Conservation (phyloP, 1,140 invertebrate species). For the Triops cancriformis region DNA sequence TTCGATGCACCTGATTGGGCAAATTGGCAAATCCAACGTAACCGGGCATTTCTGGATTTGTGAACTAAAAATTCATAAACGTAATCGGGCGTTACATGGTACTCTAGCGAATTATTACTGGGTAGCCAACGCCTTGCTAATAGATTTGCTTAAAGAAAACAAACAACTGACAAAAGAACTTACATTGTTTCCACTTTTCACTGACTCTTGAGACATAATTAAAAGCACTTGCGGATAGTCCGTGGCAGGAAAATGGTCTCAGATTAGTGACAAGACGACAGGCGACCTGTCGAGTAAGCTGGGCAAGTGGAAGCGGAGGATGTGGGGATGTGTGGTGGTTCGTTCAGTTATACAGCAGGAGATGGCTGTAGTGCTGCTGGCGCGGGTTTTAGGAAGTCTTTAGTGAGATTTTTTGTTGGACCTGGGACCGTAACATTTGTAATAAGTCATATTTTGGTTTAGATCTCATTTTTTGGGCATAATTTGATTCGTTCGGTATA, state of each 20-base stretch:
- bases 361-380: too few relatives aligned
- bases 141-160: not conserved
- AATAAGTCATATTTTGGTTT: too few relatives aligned
- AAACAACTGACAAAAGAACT: not conserved
- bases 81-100: not conserved
- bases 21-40: constrained; percentile 97
- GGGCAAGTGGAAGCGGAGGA: too few relatives aligned
- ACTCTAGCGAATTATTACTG: too few relatives aligned
- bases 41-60: constrained; percentile 41
- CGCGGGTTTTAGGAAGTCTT: too few relatives aligned
- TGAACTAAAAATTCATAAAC: constrained; percentile 21
- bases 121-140: not conserved
- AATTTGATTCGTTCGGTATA: too few relatives aligned
- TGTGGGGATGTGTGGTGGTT: too few relatives aligned
- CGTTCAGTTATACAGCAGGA: too few relatives aligned
- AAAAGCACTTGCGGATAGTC: not conserved
- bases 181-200: not conserved
- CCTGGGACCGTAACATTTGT: too few relatives aligned
- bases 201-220: not conserved
- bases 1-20: constrained; percentile 95
- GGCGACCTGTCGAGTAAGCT: too few relatives aligned
- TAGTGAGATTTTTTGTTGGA: too few relatives aligned
- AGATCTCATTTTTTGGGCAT: too few relatives aligned
- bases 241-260: not conserved
- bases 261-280: not conserved